These are phyloP conservation scores for Sardina pilchardus DNA, from an alignment of 2,113 vertebrate genomes.

Conservation along the genomic window DNA sequence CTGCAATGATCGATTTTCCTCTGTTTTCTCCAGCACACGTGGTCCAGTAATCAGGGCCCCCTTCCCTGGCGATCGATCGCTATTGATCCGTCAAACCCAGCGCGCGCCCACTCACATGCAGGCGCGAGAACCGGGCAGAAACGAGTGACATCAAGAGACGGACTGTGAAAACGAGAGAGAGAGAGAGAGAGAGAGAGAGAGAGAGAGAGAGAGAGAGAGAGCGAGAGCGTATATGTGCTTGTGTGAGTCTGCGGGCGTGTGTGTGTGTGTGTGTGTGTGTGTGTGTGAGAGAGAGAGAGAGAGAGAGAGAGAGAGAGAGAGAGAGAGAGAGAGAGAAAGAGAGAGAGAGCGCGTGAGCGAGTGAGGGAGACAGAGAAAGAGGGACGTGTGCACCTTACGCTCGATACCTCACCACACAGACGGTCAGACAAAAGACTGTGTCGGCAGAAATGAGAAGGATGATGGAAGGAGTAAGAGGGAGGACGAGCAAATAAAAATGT, in stretches of 20 bases:
- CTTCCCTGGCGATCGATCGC: constrained; percentile 78
- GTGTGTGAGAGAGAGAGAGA: background rate
- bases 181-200: background rate
- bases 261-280: constrained; percentile 15
- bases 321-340: background rate
- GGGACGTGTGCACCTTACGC: constrained; percentile 21
- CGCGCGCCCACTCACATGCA: constrained; percentile 50
- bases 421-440: constrained; percentile 12
- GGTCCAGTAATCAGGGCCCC: constrained; percentile 83
- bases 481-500: constrained; percentile 7
- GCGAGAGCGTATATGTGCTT: background rate
- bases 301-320: background rate
- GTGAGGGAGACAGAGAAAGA: constrained; percentile 13
- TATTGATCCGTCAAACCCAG: constrained; percentile 71
- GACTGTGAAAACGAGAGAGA: constrained; percentile 29
- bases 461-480: background rate
- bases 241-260: background rate
- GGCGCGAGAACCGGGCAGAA: constrained; percentile 46
- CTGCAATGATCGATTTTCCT: constrained; percentile 84
- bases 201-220: background rate
- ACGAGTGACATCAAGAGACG: constrained; percentile 50
- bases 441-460: constrained; percentile 11
- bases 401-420: constrained; percentile 13
- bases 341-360: too few relatives aligned
- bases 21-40: constrained; percentile 81